These are phyloP conservation scores for Euphonia xanthogaster DNA, from an alignment of 2,797 vertebrate species.

Conservation along the genomic window DNA sequence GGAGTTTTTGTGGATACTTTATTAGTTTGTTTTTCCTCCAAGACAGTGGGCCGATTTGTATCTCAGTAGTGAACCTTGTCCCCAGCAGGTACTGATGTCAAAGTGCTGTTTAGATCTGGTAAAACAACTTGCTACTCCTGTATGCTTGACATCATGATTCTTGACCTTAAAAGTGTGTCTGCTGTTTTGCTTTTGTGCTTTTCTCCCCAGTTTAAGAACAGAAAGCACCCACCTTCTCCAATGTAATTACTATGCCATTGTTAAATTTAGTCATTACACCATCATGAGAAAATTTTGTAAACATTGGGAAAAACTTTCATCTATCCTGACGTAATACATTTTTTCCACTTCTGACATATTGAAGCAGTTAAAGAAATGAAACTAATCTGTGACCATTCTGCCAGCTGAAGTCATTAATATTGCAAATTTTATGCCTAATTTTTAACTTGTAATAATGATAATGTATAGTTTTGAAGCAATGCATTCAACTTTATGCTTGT, in stretches of 20 bases:
- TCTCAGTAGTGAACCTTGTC: neutral
- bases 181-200: neutral
- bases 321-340: neutral
- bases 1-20: neutral
- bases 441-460: neutral
- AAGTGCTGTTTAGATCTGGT: neutral
- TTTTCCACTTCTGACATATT: neutral
- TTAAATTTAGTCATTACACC: neutral
- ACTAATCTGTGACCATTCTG: neutral
- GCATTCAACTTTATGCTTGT: neutral
- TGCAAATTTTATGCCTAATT: neutral
- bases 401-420: neutral
- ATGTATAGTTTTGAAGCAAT: neutral
- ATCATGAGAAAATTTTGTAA: neutral
- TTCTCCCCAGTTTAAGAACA: neutral
- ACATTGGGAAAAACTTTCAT: neutral
- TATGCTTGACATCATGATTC: neutral
- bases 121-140: neutral
- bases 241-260: neutral
- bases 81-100: neutral
- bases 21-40: neutral
- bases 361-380: neutral
- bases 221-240: neutral
- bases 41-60: rapidly evolving
- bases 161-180: neutral